Percentiles rank a stretch among this genome's conserved stretches.
Evolutionary conservation across 2,888 invertebrate genomes (phyloP).

Genomic region (Cataglyphis livida): DNA sequence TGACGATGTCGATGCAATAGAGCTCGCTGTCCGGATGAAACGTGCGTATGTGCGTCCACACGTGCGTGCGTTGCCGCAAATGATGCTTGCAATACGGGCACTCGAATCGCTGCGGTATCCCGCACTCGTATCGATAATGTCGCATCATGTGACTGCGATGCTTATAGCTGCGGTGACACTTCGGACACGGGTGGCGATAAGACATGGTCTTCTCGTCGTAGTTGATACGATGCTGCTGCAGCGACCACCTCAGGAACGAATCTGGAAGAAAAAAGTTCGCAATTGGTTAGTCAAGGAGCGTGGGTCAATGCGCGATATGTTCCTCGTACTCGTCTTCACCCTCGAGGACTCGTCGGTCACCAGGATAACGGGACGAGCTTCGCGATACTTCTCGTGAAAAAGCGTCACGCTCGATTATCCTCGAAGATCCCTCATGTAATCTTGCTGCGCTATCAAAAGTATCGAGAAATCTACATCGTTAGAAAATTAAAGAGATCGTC

Average conservation of each 20-base stretch:
- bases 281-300: conserved; percentile 52
- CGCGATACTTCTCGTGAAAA: conserved; percentile 9
- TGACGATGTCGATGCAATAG: conserved; percentile 82
- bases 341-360: conserved; percentile 47
- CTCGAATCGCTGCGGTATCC: conserved; percentile 83
- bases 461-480: not conserved
- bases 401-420: not conserved
- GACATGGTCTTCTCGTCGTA: conserved; percentile 5
- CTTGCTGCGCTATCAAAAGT: conserved; percentile 9
- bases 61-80: conserved; percentile 81
- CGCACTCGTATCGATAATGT: conserved; percentile 86
- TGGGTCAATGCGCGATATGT: not conserved
- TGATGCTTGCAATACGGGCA: conserved; percentile 84
- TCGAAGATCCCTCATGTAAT: not conserved
- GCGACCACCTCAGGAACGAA: not conserved
- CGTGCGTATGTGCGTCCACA: conserved; percentile 83
- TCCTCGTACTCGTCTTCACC: conserved; percentile 42
- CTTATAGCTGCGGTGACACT: conserved; percentile 88
- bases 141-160: conserved; percentile 88
- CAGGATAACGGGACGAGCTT: conserved; percentile 27
- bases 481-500: not conserved
- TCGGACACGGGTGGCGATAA: conserved; percentile 85
- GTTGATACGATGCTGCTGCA: not conserved
- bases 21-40: conserved; percentile 80
- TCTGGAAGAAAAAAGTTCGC: conserved; percentile 65